These are phyloP conservation scores for Sarcophilus harrisii DNA, from an alignment of 2,797 vertebrate species.

Conservation along the genomic window DNA sequence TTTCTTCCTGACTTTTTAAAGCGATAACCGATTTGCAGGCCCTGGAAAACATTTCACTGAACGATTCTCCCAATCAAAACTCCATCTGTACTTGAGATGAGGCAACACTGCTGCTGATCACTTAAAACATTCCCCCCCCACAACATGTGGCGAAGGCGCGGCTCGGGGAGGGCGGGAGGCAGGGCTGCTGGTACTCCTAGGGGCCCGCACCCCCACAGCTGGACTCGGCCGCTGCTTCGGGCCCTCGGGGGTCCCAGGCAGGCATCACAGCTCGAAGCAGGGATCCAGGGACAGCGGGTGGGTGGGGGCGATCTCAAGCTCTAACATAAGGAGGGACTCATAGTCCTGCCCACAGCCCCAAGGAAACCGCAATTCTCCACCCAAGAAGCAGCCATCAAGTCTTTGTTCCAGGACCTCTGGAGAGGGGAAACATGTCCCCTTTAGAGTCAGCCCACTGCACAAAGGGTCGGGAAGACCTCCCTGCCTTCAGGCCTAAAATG, in stretches of 20 bases:
- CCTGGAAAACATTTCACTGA: slow-evolving; percentile 67
- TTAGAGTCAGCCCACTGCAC: neutral
- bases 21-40: slow-evolving; percentile 62
- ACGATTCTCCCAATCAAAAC: slow-evolving; percentile 69
- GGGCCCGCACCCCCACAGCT: neutral
- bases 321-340: neutral
- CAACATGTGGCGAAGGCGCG: neutral
- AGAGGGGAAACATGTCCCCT: no score
- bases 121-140: slow-evolving; percentile 39
- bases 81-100: slow-evolving; percentile 57
- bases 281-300: neutral
- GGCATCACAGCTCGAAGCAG: neutral
- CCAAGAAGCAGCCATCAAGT: neutral
- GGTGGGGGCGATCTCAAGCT: neutral
- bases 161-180: neutral
- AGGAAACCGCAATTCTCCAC: neutral
- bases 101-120: slow-evolving; percentile 18
- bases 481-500: neutral
- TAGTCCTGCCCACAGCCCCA: neutral
- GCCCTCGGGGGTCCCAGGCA: slow-evolving; percentile 6
- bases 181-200: neutral
- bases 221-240: neutral
- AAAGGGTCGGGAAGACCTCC: neutral
- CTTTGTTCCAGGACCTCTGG: neutral
- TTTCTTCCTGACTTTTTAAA: slow-evolving; percentile 64